These are phyloP conservation scores for Gastrophryne carolinensis DNA, from an alignment of 2,797 vertebrate species.

Conservation along the genomic window DNA sequence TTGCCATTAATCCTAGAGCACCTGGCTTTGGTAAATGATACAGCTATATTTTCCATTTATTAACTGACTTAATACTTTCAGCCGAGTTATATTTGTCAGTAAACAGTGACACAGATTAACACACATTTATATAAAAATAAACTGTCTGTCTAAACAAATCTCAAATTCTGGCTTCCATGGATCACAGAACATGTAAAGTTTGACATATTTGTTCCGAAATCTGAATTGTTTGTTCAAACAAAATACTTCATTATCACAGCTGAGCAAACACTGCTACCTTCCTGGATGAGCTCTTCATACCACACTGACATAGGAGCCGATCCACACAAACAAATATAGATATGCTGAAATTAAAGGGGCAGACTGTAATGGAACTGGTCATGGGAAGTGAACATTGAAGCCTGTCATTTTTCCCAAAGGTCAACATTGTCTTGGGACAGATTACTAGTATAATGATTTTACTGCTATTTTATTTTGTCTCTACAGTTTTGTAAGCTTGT, in stretches of 20 bases:
- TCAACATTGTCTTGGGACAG: too few species aligned
- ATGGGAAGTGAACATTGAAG: neutral
- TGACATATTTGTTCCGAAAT: neutral
- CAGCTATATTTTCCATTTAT: neutral
- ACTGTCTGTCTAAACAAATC: neutral
- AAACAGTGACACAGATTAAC: neutral
- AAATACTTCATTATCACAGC: slow-evolving; percentile 21
- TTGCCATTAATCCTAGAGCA: too few species aligned
- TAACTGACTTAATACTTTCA: neutral
- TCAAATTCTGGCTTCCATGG: neutral
- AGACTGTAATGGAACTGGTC: neutral
- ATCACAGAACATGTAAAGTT: neutral
- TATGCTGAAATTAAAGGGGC: slow-evolving; percentile 5
- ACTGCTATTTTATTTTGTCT: too few species aligned
- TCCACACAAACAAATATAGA: neutral
- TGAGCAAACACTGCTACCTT: slow-evolving; percentile 10
- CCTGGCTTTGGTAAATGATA: too few species aligned
- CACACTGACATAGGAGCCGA: neutral
- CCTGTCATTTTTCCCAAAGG: too few species aligned
- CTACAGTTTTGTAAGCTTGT: too few species aligned
- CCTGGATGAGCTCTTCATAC: neutral
- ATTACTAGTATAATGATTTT: too few species aligned
- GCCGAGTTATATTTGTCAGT: neutral
- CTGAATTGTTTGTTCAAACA: slow-evolving; percentile 21
- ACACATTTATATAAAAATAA: neutral